Percentiles rank a stretch among this genome's conserved stretches.
phyloP scores from a whole-genome alignment of 2,113 vertebrate species.

The Myrmophylax atrothorax region DNA sequence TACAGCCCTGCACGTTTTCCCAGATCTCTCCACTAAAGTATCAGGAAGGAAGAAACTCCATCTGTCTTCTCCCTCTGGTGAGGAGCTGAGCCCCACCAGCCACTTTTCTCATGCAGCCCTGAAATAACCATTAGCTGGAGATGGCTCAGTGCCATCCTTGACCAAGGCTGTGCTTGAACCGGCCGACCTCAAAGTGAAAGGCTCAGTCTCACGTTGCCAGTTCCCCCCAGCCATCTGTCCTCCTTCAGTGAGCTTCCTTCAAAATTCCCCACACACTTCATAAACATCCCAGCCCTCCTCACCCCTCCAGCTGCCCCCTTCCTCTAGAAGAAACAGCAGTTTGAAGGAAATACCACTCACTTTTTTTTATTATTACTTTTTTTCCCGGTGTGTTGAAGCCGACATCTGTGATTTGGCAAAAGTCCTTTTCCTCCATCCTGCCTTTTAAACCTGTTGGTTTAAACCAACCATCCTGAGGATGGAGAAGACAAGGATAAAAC shows the following conservation, averaged over 20 bases:
- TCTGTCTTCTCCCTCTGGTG: fast-evolving
- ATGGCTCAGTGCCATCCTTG: conserved; percentile 44
- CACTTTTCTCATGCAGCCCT: conserved; percentile 3
- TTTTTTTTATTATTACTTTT: not conserved
- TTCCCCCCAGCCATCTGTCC: conserved; percentile 50
- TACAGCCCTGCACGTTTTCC: fast-evolving
- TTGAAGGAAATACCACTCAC: conserved; percentile 47
- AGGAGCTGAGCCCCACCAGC: not conserved
- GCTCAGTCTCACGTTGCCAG: conserved; percentile 19
- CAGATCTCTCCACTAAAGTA: fast-evolving
- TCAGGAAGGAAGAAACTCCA: fast-evolving
- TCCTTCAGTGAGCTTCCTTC: conserved; percentile 61
- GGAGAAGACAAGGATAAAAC: not conserved
- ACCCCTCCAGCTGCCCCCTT: conserved; percentile 58
- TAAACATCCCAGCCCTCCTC: conserved; percentile 58
- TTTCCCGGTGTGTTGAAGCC: not conserved
- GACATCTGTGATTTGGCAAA: not conserved
- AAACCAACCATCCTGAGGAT: not conserved
- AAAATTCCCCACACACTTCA: conserved; percentile 49
- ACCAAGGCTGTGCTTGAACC: conserved; percentile 35
- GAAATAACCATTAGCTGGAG: not conserved
- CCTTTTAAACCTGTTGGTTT: conserved; percentile 3
- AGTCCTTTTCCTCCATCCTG: not conserved
- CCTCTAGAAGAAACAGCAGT: conserved; percentile 31
- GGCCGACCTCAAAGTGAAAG: conserved; percentile 46